Evolutionary conservation across 1,140 invertebrate genomes (phyloP).

Genomic region (Drosophila melanogaster): Release_6_plus_ISO1_MT NC_004354.4:13098001-13098500

Average conservation of each 20-base stretch:
- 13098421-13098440: slow-evolving; percentile 85
- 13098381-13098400: slow-evolving; percentile 40
- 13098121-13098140: slow-evolving; percentile 90
- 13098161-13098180: slow-evolving; percentile 86
- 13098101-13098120: slow-evolving; percentile 86
- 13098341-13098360: slow-evolving; percentile 85
- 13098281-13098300: slow-evolving; percentile 89
- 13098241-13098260: slow-evolving; percentile 91
- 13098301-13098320: slow-evolving; percentile 85
- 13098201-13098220: slow-evolving; percentile 93
- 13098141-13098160: slow-evolving; percentile 87
- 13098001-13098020: slow-evolving; percentile 90
- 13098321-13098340: slow-evolving; percentile 80
- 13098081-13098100: slow-evolving; percentile 86
- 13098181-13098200: slow-evolving; percentile 89
- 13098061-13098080: slow-evolving; percentile 88
- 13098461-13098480: slow-evolving; percentile 88
- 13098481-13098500: slow-evolving; percentile 88
- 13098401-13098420: not conserved
- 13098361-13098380: slow-evolving; percentile 85
- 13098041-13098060: slow-evolving; percentile 94
- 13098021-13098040: slow-evolving; percentile 95
- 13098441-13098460: slow-evolving; percentile 90
- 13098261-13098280: slow-evolving; percentile 90
- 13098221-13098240: slow-evolving; percentile 93